Base-by-base conservation (phyloP, 2,797 vertebrate species). In the Podarcis siculus region DNA sequence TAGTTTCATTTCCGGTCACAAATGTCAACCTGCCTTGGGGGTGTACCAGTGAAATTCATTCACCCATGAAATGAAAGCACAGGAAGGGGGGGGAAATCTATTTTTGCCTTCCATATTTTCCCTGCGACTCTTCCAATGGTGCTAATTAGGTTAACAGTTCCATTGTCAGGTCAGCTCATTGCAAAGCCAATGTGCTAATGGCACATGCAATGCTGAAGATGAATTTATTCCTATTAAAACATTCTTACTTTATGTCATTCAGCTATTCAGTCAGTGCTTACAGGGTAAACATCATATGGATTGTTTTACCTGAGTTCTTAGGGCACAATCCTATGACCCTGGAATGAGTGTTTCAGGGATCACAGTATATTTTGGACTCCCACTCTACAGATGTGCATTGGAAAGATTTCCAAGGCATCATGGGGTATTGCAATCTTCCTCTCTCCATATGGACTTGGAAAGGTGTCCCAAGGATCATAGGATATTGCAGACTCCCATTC, bases 1-100 rank as follows among this genome's bases (percentile, higher is more conserved):
- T 83, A 88, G 6, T 66, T 78, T 89, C 76, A 72, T 39, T 87
- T 90, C 80, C 67, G 66, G 83, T 83, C 89, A 89, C 7, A 94
- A 93, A 94, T 95, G 84, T 87, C 90, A 91, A 77, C 23, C 1
- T 82, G 39, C 71, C 86, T 92, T 82, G 67, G 35, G 82, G 66
- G 49, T 17, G n/a, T 12, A n/a, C 35, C n/a, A 88, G 37, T 91
- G 93, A 75, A 92, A 89, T 89, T 90, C 91, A 45, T 86, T 78
- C 81, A 90, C 77, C 93, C 58, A 32, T 15, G 37, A 75, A 91
- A 85, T 49, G 85, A 92, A 91, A 72, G 91, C 80, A 82, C 21
- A 19, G 76, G 82, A 64, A 90, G 64, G 35, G 89, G 58, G 72
- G 85, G 88, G 90, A 42, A 73, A 80, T 91, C 89, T 83, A 35